These are phyloP conservation scores for Portunus trituberculatus DNA, from an alignment of 1,140 invertebrate genomes.

Conservation along the genomic window DNA sequence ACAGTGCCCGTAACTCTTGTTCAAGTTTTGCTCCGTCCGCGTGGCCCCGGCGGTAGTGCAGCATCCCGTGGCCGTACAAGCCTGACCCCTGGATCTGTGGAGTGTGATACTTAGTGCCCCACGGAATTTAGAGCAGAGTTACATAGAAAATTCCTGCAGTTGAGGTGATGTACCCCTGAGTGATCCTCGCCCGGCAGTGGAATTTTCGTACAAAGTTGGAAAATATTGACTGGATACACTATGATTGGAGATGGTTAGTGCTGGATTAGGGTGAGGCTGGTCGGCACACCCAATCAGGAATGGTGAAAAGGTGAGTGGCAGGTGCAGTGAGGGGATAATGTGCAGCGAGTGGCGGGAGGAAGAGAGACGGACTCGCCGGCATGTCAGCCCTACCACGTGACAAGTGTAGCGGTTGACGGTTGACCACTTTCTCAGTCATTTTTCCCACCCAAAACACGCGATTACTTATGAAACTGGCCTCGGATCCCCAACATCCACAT, in stretches of 20 bases:
- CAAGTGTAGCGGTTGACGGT: constrained; percentile 45
- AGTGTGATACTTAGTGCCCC: constrained; percentile 34
- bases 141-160: not conserved
- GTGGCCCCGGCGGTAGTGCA: not conserved
- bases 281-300: constrained; percentile 60
- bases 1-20: constrained; percentile 33
- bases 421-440: constrained; percentile 48
- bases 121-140: not conserved
- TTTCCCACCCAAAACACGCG: not conserved
- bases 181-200: constrained; percentile 41
- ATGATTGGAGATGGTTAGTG: constrained; percentile 69
- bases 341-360: not conserved
- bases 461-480: no score
- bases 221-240: constrained; percentile 62
- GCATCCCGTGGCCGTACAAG: no score
- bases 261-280: constrained; percentile 49
- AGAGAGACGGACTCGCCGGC: constrained; percentile 41
- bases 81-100: not conserved
- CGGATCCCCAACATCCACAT: no score
- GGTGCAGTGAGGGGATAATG: constrained; percentile 26
- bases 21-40: not conserved
- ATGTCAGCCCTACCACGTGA: constrained; percentile 56
- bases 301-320: constrained; percentile 68
- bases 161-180: constrained; percentile 41
- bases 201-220: not conserved